Conservation (phyloP, 2,888 invertebrate genomes). For the Ichneumon xanthorius region DNA sequence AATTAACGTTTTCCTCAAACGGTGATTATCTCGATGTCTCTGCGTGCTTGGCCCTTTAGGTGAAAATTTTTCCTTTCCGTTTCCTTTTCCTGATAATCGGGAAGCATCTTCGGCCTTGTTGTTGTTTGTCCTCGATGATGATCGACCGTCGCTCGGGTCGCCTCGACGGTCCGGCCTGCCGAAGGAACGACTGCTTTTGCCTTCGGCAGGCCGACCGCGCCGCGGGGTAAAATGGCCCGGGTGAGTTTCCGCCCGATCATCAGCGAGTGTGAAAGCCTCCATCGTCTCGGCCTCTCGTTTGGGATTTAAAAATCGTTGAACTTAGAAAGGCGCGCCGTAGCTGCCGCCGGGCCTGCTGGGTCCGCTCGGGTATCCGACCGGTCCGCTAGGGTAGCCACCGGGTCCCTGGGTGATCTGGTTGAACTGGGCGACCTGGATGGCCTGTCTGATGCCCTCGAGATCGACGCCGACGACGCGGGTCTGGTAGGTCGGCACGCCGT, state of each 20-base stretch:
- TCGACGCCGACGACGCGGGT: constrained; percentile 93
- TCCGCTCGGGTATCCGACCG: constrained; percentile 85
- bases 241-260: neutral
- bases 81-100: neutral
- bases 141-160: neutral
- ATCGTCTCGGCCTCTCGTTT: neutral
- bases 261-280: neutral
- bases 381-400: constrained; percentile 77
- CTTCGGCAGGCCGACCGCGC: constrained; percentile 70
- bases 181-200: constrained; percentile 74
- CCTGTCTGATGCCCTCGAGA: constrained; percentile 94
- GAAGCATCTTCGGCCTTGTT: constrained; percentile 33
- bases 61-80: too few species aligned
- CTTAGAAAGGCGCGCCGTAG: constrained; percentile 89
- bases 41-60: neutral
- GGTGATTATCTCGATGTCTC: neutral
- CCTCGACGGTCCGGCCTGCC: constrained; percentile 61
- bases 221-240: neutral
- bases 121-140: neutral
- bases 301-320: constrained; percentile 12
- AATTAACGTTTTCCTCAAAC: neutral
- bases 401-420: constrained; percentile 88
- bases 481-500: constrained; percentile 87
- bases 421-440: constrained; percentile 95
- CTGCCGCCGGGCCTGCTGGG: constrained; percentile 88